Percentiles rank a stretch among this genome's conserved stretches.
Conservation (phyloP, 1,140 invertebrate genomes). For the Spodoptera frugiperda region DNA sequence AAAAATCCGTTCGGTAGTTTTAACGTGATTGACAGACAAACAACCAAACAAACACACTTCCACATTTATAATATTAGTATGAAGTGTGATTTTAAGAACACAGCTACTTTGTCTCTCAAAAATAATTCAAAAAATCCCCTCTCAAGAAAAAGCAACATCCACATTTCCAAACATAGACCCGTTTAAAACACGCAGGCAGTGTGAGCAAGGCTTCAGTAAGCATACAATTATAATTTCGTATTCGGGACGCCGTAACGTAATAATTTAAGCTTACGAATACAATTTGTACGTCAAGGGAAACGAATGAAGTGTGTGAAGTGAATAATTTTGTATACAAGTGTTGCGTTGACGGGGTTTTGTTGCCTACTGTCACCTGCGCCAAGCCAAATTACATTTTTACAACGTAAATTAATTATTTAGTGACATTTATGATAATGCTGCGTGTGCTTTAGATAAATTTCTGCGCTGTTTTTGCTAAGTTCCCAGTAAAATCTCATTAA, state of each 20-base stretch:
- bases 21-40: too few relatives aligned
- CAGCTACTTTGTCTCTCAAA: too few relatives aligned
- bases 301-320: conserved; percentile 69
- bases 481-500: not conserved
- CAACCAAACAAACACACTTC: too few relatives aligned
- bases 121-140: too few relatives aligned
- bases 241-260: conserved; percentile 62
- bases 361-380: conserved; percentile 45
- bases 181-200: conserved; percentile 18
- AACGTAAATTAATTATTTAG: conserved; percentile 43
- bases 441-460: conserved; percentile 15
- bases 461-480: too few relatives aligned
- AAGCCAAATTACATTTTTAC: conserved; percentile 54
- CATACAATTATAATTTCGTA: conserved; percentile 67
- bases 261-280: conserved; percentile 73
- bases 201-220: conserved; percentile 39
- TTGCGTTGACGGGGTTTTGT: conserved; percentile 57
- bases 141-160: not conserved
- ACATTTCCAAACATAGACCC: not conserved
- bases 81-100: too few relatives aligned
- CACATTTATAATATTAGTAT: too few relatives aligned
- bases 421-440: conserved; percentile 38
- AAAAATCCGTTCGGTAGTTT: too few relatives aligned
- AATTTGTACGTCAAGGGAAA: conserved; percentile 71
- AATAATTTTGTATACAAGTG: conserved; percentile 65